These are phyloP conservation scores for Drosophila cardini DNA, from an alignment of 1,140 invertebrate genomes.

Conservation along the genomic window DNA sequence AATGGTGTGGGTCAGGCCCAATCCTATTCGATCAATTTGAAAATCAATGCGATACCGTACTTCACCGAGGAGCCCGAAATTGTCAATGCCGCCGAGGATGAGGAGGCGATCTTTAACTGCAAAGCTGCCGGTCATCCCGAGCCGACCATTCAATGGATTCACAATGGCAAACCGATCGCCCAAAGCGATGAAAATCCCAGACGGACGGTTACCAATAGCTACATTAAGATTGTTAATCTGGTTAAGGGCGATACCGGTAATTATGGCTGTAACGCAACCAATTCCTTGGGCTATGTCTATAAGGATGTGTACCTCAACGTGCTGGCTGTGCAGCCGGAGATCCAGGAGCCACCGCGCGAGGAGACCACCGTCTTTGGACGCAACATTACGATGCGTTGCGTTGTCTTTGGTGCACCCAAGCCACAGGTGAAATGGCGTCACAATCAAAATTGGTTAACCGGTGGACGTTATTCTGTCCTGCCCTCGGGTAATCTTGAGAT, in stretches of 20 bases:
- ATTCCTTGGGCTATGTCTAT: slow-evolving; percentile 98
- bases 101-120: slow-evolving; percentile 94
- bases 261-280: slow-evolving; percentile 99
- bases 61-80: slow-evolving; percentile 97
- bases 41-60: slow-evolving; percentile 94
- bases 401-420: slow-evolving; percentile 97
- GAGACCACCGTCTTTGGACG: slow-evolving; percentile 93
- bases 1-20: slow-evolving; percentile 94
- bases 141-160: slow-evolving; percentile 97
- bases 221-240: slow-evolving; percentile 93
- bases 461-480: slow-evolving; percentile 91
- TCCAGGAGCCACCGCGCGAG: slow-evolving; percentile 92
- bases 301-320: slow-evolving; percentile 99
- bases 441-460: slow-evolving; percentile 90
- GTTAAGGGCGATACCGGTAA: slow-evolving; percentile 97
- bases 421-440: slow-evolving; percentile 96
- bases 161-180: slow-evolving; percentile 96
- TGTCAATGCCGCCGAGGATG: slow-evolving; percentile 95
- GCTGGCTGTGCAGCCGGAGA: slow-evolving; percentile 95
- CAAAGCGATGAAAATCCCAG: slow-evolving; percentile 91
- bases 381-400: slow-evolving; percentile 93
- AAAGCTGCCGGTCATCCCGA: slow-evolving; percentile 94
- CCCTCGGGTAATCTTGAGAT: slow-evolving; percentile 94
- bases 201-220: slow-evolving; percentile 88
- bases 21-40: slow-evolving; percentile 93